Percentiles rank a stretch among this genome's conserved stretches.
phyloP scores from a whole-genome alignment of 2,888 invertebrate genomes.

The Habroteleia sp. region DNA sequence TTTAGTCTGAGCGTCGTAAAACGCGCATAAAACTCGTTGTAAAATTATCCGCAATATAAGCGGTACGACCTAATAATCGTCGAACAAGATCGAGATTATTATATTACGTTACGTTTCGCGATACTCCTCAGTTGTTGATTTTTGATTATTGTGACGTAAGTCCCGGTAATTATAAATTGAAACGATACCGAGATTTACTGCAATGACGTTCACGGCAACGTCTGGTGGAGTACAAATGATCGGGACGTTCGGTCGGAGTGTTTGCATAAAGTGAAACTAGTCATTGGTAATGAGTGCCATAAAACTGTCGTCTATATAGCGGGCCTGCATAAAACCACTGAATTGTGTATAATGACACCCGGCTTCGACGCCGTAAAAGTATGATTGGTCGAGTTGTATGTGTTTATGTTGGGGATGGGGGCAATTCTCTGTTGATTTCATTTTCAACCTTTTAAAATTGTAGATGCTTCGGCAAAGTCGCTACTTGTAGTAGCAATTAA shows the following conservation, averaged over 20 bases:
- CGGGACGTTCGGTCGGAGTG: constrained; percentile 18
- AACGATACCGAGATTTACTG: constrained; percentile 35
- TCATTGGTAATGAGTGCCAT: constrained; percentile 54
- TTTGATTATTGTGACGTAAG: constrained; percentile 37
- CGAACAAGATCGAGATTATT: constrained; percentile 43
- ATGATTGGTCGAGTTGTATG: constrained; percentile 52
- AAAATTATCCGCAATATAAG: constrained; percentile 54
- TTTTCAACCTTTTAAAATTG: constrained; percentile 1
- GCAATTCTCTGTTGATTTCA: constrained; percentile 45
- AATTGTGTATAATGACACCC: constrained; percentile 60
- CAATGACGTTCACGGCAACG: constrained; percentile 20
- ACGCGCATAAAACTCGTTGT: constrained; percentile 48
- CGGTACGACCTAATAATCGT: constrained; percentile 48
- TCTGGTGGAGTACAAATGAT: constrained; percentile 27
- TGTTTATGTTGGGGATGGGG: constrained; percentile 39
- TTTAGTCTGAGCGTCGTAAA: constrained; percentile 41
- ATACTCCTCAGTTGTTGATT: constrained; percentile 28
- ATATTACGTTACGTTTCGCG: constrained; percentile 43
- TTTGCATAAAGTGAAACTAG: constrained; percentile 61
- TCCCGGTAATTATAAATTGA: constrained; percentile 31
- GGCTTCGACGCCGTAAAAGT: constrained; percentile 51
- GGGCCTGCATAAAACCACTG: constrained; percentile 59
- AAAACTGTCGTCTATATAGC: constrained; percentile 47
- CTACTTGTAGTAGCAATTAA: not conserved
- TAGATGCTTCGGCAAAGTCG: not conserved